Evolutionary conservation across 2,113 vertebrate genomes (phyloP), one percentile per base, ranked within the genome.

Genomic region (Hippopotamus amphibius): DNA sequence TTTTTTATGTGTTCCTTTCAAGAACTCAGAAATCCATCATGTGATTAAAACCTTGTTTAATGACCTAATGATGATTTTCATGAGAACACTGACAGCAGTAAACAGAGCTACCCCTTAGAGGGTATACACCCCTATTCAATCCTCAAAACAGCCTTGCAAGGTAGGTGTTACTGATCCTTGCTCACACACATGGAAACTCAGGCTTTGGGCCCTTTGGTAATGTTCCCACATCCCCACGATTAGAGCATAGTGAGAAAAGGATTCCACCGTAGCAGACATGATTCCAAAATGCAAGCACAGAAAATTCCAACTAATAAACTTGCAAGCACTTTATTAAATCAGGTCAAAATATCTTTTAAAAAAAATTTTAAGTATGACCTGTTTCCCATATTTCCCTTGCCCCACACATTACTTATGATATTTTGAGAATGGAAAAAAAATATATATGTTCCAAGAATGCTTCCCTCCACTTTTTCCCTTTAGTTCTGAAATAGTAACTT

Each of bases 401-500:
- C 61, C 55, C 41, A 22, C 76, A 50, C 21, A 90, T 77, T 91
- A 96, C 37, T 89, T 74, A 41, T 37, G 68, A 69, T 50, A 95
- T 92, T 89, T 72, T 96, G 72, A 93, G 80, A 96, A 76, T 57
- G 53, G n/a, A 1, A 0, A 16, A 72, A 46, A 87, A 93, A 77
- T 87, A 92, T 59, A 46, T 59, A 72, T 59, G 3, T 93, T 90
- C 91, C 72, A 94, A 95, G 85, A 79, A 88, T 79, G 17, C 85
- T 95, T 93, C 61, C 26, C 68, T 93, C 69, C 74, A 3, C 28
- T 59, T 83, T 79, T 69, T 81, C 43, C 30, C 79, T 81, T 81
- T 83, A 55, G 80, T 82, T 95, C 93, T 88, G 55, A 95, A 90
- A 92, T 14, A 92, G 65, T 79, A 94, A 79, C 21, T 50, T 33